phyloP scores from a whole-genome alignment of 2,888 invertebrate genomes.

The Horisme vitalbata region DNA sequence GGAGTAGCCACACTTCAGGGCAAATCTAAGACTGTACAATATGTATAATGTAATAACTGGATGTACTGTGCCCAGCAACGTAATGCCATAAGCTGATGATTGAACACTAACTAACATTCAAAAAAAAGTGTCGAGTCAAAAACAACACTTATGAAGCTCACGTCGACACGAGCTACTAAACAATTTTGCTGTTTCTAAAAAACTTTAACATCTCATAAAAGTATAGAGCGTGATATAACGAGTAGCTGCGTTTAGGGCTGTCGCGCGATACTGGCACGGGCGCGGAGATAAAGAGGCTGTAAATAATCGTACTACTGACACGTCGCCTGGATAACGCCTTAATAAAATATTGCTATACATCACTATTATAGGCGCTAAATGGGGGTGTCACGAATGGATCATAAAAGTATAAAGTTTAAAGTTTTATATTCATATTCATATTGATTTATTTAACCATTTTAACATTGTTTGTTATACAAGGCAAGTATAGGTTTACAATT shows the following conservation, averaged over 20 bases:
- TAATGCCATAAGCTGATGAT: too few relatives aligned
- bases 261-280: slow-evolving; percentile 10
- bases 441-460: too few relatives aligned
- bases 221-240: slow-evolving; percentile 7
- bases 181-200: slow-evolving; percentile 6
- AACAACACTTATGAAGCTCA: too few relatives aligned
- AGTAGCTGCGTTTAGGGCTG: slow-evolving; percentile 20
- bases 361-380: background rate
- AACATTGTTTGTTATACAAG: too few relatives aligned
- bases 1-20: too few relatives aligned
- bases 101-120: too few relatives aligned
- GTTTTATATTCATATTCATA: too few relatives aligned
- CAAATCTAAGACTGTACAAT: too few relatives aligned
- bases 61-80: too few relatives aligned
- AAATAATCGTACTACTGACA: slow-evolving; percentile 11
- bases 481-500: too few relatives aligned
- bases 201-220: slow-evolving; percentile 14
- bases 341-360: slow-evolving; percentile 19
- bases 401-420: background rate
- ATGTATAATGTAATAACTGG: too few relatives aligned
- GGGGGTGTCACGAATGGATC: slow-evolving; percentile 2
- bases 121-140: too few relatives aligned
- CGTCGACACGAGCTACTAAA: background rate
- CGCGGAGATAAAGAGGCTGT: slow-evolving; percentile 15
- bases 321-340: slow-evolving; percentile 8